Conservation (phyloP, 2,797 vertebrate genomes). For the Rhinatrema bivittatum region DNA sequence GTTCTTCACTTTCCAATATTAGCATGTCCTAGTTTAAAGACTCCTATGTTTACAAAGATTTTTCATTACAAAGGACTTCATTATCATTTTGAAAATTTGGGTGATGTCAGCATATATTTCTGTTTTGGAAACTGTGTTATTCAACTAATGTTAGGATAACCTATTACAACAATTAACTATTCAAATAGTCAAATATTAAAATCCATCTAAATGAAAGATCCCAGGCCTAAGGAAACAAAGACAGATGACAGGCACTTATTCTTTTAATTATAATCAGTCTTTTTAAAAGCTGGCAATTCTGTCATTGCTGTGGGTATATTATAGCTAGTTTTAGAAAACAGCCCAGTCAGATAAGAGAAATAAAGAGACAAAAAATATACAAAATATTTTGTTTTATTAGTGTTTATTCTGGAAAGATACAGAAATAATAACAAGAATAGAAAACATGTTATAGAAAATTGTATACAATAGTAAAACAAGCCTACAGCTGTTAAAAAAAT, state of each 20-base stretch:
- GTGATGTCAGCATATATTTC: not conserved
- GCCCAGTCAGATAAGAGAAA: conserved; percentile 22
- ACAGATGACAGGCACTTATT: not conserved
- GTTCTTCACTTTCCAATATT: no score
- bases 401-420: conserved; percentile 25
- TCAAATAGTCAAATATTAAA: not conserved
- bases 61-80: not conserved
- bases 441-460: not conserved
- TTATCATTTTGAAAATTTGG: not conserved
- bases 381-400: conserved; percentile 45
- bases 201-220: not conserved
- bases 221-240: not conserved
- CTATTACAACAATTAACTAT: no score
- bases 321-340: not conserved
- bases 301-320: no score
- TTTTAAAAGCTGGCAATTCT: not conserved
- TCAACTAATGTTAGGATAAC: no score
- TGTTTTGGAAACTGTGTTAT: no score
- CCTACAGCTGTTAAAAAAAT: conserved; percentile 13
- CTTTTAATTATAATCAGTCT: not conserved
- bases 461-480: conserved; percentile 11
- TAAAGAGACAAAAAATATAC: conserved; percentile 25
- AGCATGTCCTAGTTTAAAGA: not conserved
- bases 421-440: conserved; percentile 13
- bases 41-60: not conserved